Evolutionary conservation across 2,888 invertebrate species (phyloP).

Genomic region (Plemyria rubiginata): DNA sequence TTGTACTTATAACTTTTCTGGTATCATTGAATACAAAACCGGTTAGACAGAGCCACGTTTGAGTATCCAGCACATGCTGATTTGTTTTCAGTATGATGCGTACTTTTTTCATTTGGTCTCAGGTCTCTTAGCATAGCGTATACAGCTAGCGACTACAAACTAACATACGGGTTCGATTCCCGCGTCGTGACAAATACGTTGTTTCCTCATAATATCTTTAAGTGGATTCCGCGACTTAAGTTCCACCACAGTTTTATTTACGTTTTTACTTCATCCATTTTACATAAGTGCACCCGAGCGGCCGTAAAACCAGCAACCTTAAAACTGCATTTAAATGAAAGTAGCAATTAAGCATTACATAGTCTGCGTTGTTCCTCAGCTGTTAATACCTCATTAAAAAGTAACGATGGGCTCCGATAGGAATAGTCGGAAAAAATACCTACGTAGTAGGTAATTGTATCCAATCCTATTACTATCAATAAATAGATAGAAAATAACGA

Average conservation of each 20-base stretch:
- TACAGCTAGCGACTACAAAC: neutral
- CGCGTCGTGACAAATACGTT: neutral
- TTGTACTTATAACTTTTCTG: too few relatives aligned
- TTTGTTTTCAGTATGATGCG: neutral
- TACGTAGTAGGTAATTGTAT: neutral
- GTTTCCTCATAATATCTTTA: neutral
- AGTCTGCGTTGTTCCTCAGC: constrained; percentile 35
- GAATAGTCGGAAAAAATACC: neutral
- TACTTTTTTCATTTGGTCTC: too few relatives aligned
- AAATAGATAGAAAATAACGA: too few relatives aligned
- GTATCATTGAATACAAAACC: neutral
- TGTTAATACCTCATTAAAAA: constrained; percentile 40
- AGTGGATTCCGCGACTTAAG: neutral
- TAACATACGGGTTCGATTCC: neutral
- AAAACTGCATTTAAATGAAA: constrained; percentile 44
- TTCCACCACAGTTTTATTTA: constrained; percentile 3
- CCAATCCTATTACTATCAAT: too few relatives aligned
- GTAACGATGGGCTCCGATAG: constrained; percentile 10
- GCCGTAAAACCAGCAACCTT: constrained; percentile 47
- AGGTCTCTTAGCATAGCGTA: too few relatives aligned
- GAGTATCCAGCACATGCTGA: neutral
- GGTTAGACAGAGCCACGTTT: neutral
- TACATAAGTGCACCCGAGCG: constrained; percentile 26
- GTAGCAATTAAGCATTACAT: constrained; percentile 51
- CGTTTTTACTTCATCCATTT: constrained; percentile 14